phyloP scores from a whole-genome alignment of 2,888 invertebrate genomes.

The Apoda limacodes region DNA sequence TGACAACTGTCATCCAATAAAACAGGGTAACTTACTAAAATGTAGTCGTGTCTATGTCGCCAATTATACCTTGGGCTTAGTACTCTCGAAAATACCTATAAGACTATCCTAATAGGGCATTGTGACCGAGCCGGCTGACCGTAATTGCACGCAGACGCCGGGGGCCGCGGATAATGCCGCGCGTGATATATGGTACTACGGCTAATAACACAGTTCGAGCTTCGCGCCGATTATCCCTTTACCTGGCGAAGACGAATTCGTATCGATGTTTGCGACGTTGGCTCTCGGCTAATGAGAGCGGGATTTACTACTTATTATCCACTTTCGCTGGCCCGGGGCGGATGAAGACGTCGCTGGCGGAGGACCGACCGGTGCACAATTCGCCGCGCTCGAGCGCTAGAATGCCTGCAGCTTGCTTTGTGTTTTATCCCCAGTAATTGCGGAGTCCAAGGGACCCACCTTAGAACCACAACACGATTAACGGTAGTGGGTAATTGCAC shows the following conservation, averaged over 20 bases:
- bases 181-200: constrained; percentile 66
- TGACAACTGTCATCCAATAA: too few species aligned
- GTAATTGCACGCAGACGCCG: constrained; percentile 62
- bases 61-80: constrained; percentile 8
- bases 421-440: constrained; percentile 61
- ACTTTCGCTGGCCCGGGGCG: constrained; percentile 59
- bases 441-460: constrained; percentile 39
- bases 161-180: constrained; percentile 54
- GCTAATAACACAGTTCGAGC: constrained; percentile 59
- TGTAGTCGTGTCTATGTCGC: too few species aligned
- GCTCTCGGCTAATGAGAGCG: constrained; percentile 61
- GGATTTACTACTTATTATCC: constrained; percentile 66
- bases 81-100: constrained; percentile 16
- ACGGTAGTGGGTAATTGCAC: constrained; percentile 60
- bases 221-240: constrained; percentile 62
- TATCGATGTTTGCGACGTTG: constrained; percentile 57
- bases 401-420: constrained; percentile 50
- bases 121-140: constrained; percentile 38
- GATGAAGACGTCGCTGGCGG: constrained; percentile 54
- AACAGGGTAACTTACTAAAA: too few species aligned
- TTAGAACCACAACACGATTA: constrained; percentile 33
- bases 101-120: constrained; percentile 43
- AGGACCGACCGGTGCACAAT: constrained; percentile 50
- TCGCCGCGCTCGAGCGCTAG: constrained; percentile 39
- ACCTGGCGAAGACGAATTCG: constrained; percentile 58